Percentiles rank a stretch among this genome's conserved stretches.
These are phyloP conservation scores for Gasterosteus nipponicus DNA, from an alignment of 2,113 vertebrate genomes.

Conservation along the genomic window DNA sequence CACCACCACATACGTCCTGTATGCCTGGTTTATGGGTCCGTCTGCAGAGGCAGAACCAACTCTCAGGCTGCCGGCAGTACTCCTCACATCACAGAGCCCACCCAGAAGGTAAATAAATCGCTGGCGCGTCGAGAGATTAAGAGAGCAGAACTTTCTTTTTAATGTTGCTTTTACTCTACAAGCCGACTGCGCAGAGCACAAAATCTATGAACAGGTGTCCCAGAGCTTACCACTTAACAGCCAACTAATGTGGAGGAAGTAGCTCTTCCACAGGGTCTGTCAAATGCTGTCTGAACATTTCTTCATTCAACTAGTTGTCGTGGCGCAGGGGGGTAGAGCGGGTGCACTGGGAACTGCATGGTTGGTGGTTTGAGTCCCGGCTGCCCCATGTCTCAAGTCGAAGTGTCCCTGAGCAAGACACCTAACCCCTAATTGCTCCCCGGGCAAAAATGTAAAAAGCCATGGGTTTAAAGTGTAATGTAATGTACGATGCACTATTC, in stretches of 20 bases:
- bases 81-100: constrained; percentile 1
- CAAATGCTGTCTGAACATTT: constrained; percentile 16
- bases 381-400: no score
- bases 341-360: no score
- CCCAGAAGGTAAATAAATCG: constrained; percentile 51
- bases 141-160: constrained; percentile 33
- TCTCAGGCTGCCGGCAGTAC: neutral
- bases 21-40: neutral
- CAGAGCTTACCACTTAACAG: constrained; percentile 43
- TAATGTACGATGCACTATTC: no score
- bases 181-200: constrained; percentile 29
- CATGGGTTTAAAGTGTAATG: no score
- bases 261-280: constrained; percentile 40
- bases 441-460: no score
- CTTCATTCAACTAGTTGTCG: neutral
- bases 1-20: neutral
- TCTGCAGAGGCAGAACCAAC: neutral
- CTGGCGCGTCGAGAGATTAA: constrained; percentile 32
- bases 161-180: constrained; percentile 48
- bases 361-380: no score
- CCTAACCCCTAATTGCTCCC: no score
- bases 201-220: constrained; percentile 51
- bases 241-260: constrained; percentile 48
- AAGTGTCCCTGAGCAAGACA: no score
- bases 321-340: no score